Evolutionary conservation across 1,140 invertebrate species (phyloP).

Genomic region (Gerris buenoi): DNA sequence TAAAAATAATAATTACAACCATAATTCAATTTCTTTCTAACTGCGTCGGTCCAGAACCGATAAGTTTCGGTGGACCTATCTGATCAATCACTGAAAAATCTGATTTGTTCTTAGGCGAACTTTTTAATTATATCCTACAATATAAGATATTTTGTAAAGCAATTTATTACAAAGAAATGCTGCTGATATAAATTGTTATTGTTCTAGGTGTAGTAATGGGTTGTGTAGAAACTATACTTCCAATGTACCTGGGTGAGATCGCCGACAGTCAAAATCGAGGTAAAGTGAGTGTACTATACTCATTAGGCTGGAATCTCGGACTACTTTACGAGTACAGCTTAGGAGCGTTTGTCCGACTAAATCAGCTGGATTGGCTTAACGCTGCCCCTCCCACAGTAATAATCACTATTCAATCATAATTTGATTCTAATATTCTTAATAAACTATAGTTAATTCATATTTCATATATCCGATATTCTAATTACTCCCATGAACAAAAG

Average conservation of each 20-base stretch:
- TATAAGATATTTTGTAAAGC: too few relatives aligned
- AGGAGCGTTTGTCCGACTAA: background rate
- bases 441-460: too few relatives aligned
- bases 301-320: background rate
- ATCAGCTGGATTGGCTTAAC: background rate
- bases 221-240: background rate
- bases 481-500: too few relatives aligned
- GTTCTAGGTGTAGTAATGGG: background rate
- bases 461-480: too few relatives aligned
- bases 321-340: background rate
- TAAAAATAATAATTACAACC: background rate
- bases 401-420: too few relatives aligned
- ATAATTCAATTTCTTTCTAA: constrained; percentile 9
- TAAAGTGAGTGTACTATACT: background rate
- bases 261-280: background rate
- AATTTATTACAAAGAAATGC: too few relatives aligned
- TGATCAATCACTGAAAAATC: too few relatives aligned
- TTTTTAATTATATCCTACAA: too few relatives aligned
- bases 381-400: background rate
- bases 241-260: background rate
- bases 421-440: too few relatives aligned
- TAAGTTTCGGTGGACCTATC: too few relatives aligned
- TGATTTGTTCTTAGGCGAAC: too few relatives aligned
- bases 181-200: background rate
- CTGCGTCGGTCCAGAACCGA: constrained; percentile 15